A percentile compares a stretch with the other conserved stretches of the same genome.
phyloP scores from a whole-genome alignment of 2,797 vertebrate genomes.

The Lacerta viridis region DNA sequence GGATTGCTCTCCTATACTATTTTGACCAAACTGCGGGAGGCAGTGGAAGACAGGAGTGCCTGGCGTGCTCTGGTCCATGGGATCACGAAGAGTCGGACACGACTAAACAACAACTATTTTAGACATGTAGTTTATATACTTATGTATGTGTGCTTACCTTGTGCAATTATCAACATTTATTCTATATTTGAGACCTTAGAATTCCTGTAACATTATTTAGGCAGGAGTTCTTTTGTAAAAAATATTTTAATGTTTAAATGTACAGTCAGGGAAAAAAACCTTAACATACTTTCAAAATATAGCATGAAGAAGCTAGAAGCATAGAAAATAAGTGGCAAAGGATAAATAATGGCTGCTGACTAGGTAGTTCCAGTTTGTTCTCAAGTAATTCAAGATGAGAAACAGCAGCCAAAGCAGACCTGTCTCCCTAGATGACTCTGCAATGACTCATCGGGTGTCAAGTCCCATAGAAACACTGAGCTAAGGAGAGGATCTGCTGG shows the following conservation, averaged over 20 bases:
- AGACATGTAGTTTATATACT: too few relatives aligned
- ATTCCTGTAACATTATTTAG: too few relatives aligned
- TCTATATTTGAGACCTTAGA: too few relatives aligned
- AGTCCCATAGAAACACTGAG: slow-evolving; percentile 50
- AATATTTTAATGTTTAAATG: not conserved
- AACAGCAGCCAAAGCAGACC: not conserved
- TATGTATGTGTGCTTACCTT: too few relatives aligned
- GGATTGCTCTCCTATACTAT: too few relatives aligned
- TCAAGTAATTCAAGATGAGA: not conserved
- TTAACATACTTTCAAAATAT: not conserved
- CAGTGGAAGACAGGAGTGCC: too few relatives aligned
- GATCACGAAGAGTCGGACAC: too few relatives aligned
- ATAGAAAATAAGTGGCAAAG: not conserved
- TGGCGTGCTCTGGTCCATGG: too few relatives aligned
- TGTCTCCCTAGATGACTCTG: slow-evolving; percentile 42
- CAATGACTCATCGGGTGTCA: slow-evolving; percentile 60
- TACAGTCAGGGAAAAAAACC: not conserved
- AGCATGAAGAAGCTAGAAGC: slow-evolving; percentile 9
- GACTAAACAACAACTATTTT: too few relatives aligned
- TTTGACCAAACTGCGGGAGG: too few relatives aligned
- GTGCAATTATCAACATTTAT: too few relatives aligned
- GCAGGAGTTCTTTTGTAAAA: not conserved
- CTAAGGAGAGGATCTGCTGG: slow-evolving; percentile 25
- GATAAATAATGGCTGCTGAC: slow-evolving; percentile 16
- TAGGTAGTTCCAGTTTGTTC: not conserved